Evolutionary conservation across 2,797 vertebrate genomes (phyloP), one percentile per base, ranked within the genome.

Genomic region (Synaphobranchus kaupii): DNA sequence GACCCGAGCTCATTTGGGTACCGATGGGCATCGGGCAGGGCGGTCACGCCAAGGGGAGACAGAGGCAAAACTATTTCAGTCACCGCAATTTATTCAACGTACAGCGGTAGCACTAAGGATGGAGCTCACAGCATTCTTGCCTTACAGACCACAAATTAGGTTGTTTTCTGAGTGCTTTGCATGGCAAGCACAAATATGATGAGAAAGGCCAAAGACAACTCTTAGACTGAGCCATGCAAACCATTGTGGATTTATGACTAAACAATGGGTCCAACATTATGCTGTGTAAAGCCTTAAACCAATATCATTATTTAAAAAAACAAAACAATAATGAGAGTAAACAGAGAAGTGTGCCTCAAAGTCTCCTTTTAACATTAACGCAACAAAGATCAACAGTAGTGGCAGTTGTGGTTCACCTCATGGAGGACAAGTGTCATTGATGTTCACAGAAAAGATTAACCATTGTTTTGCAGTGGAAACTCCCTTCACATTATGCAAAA

Each of bases 1-100:
- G 25, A 9, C 80, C 81, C 22, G 68, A 44, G 31, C 85, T 88
- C 85, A 88, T 88, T 88, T 88, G 88, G 66, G 44, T 86, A 68
- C 52, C 31, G 85, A 86, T 86, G 68, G 52, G 54, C 86, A 86
- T 88, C 85, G 17, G 52, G 31, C 2, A 22, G 47, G 56, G n/a
- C 60, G 31, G 78, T 88, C 87, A 88, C 84, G 87, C 85, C 39
- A 86, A 5, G 25, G 34, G 34, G 34, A 6, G 39, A 22, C 9
- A 20, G 17, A 25, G 6, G 39, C 39, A 47, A n/a, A 58, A 20
- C 12, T 44, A 25, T 68, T 47, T 66, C 56, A n/a, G 20, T 48
- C 20, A 47, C 9, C 39, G 25, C 5, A 48, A 13, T 22, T 4
- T 48, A 81, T 12, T 25, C 47, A 81, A 10, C 10, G n/a, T 47